Evolutionary conservation across 2,113 vertebrate species (phyloP).

Genomic region (Silurus asotus): DNA sequence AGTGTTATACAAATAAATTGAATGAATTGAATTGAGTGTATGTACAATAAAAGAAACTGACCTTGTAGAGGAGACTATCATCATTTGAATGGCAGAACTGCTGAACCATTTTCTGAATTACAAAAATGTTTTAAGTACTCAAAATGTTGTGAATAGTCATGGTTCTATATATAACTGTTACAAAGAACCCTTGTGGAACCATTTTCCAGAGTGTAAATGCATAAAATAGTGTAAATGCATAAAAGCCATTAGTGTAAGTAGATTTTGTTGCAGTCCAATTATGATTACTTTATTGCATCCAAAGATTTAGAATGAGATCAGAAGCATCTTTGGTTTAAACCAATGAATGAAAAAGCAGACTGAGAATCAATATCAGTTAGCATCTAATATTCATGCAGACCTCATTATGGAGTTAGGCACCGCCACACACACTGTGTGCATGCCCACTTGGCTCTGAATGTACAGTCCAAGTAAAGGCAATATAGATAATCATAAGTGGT

Average conservation of each 20-base stretch:
- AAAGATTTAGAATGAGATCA: neutral
- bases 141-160: neutral
- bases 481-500: neutral
- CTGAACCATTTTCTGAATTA: neutral
- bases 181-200: neutral
- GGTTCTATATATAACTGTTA: neutral
- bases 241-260: neutral
- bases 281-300: slow-evolving; percentile 3
- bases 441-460: neutral
- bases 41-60: neutral
- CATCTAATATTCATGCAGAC: slow-evolving; percentile 14
- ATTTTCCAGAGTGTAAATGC: neutral
- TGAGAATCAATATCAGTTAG: slow-evolving; percentile 12
- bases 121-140: neutral
- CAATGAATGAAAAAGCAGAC: slow-evolving; percentile 1
- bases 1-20: too few species aligned
- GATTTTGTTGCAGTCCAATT: neutral
- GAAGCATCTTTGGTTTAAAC: neutral
- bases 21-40: neutral
- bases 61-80: neutral
- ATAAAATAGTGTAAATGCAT: neutral
- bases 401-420: neutral
- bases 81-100: neutral
- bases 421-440: neutral
- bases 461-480: neutral